Base-by-base conservation (phyloP, 2,113 vertebrate genomes). In the Peromyscus polionotus region DNA sequence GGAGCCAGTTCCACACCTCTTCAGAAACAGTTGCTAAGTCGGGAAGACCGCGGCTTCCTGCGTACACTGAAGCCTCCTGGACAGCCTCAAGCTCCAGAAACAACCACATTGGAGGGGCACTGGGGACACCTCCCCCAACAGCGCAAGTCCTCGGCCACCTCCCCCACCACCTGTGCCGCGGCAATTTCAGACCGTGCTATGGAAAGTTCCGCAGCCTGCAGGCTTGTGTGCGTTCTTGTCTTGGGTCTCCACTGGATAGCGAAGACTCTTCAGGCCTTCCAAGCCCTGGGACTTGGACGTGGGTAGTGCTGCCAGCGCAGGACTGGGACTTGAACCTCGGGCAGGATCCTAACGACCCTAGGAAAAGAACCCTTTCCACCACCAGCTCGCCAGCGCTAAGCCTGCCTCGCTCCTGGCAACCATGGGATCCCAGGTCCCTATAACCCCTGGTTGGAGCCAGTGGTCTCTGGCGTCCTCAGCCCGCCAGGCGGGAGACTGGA, bases 311-410 rank as follows among this genome's bases (percentile, higher is more conserved):
- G 81, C 36, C 59, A 65, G 59, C 9, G 63, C 57, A 42, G 57
- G 59, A 63, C n/a, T 6, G 7, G 1, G 57, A 48, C 14, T 45
- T 0, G 45, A 28, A 54, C 28, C 54, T 20, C 22, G 54, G 19
- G 0, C 0, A n/a, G 3, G 42, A 6, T 22, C 33, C 42, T 59
- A 72, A 0, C 14, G 28, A 17, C 70, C 28, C 81, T 67, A 33
- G 54, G 77, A 51, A 12, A 73, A 92, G 39, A 80, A 16, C 16
- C 45, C 51, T 48, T 57, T 88, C 33, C 65, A 6, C 24, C 14
- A 4, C 2, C 26, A 0, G 1, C 16, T 14, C 1, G 31, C 16
- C 45, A 31, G 33, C 2, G 57, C 84, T 68, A 83, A 83, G 39
- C 36, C 20, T 31, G 63, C 85, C n/a, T 84, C 22, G 48, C 57